A percentile compares a stretch with the other conserved stretches of the same genome.
Conservation (phyloP, 2,797 vertebrate species). For the Tapera naevia region DNA sequence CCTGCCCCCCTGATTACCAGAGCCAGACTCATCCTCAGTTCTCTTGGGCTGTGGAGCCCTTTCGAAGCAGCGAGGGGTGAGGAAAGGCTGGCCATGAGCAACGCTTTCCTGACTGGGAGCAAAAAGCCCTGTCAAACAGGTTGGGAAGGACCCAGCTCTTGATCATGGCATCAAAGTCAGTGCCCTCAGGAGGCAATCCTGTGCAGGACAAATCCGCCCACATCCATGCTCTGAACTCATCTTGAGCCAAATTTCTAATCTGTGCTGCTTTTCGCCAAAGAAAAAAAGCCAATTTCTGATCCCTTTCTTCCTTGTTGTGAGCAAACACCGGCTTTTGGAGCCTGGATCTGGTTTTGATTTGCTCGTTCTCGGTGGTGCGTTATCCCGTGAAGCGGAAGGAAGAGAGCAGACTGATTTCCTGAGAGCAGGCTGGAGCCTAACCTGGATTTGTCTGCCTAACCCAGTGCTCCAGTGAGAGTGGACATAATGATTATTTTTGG, state of each 20-base stretch:
- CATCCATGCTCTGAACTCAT: background rate
- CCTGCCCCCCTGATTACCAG: background rate
- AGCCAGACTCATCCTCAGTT: background rate
- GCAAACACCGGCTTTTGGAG: background rate
- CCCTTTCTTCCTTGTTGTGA: background rate
- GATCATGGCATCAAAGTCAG: background rate
- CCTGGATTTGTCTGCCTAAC: slow-evolving; percentile 1
- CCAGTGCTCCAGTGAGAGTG: background rate
- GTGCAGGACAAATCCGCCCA: background rate
- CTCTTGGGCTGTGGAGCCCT: background rate
- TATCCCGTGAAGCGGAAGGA: background rate
- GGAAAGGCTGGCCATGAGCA: background rate
- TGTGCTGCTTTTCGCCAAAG: background rate
- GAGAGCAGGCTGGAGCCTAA: background rate
- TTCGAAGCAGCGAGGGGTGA: background rate
- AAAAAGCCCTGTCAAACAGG: accelerated
- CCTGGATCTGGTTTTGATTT: background rate
- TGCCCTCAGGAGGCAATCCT: background rate
- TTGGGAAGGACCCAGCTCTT: background rate
- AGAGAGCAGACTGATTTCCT: slow-evolving; percentile 21
- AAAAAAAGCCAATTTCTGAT: background rate
- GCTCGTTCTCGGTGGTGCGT: background rate
- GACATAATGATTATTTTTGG: slow-evolving; percentile 26
- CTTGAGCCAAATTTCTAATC: background rate
- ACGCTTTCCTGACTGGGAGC: background rate